These are phyloP conservation scores for Lingula anatina DNA, from an alignment of 2,888 invertebrate species.

Conservation along the genomic window DNA sequence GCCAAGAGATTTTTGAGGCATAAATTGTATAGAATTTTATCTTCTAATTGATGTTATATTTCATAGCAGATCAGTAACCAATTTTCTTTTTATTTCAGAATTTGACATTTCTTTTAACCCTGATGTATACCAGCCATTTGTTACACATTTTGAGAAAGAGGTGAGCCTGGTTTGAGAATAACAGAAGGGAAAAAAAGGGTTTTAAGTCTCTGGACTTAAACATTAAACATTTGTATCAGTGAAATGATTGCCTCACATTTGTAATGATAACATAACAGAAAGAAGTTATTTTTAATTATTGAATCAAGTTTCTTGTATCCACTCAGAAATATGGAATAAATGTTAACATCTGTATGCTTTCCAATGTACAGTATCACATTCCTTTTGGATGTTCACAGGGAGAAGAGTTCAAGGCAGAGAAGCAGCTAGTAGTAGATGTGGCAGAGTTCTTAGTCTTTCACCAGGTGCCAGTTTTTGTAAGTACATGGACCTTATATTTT, in stretches of 20 bases:
- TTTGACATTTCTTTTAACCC: conserved; percentile 98
- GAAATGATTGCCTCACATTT: too few relatives aligned
- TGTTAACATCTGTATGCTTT: not conserved
- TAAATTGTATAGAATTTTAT: too few relatives aligned
- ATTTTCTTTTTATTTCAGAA: conserved; percentile 55
- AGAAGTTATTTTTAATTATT: too few relatives aligned
- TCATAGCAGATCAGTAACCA: too few relatives aligned
- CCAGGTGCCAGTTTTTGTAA: conserved; percentile 91
- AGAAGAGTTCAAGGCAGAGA: conserved; percentile 72
- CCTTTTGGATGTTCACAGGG: conserved; percentile 48
- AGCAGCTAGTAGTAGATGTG: conserved; percentile 88
- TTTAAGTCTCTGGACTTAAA: too few relatives aligned
- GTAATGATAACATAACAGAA: too few relatives aligned
- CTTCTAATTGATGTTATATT: too few relatives aligned
- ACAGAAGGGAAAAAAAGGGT: too few relatives aligned
- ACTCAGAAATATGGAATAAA: too few relatives aligned
- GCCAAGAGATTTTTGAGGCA: too few relatives aligned
- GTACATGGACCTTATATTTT: conserved; percentile 46
- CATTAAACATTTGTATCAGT: too few relatives aligned
- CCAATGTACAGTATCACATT: not conserved
- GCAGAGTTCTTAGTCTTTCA: conserved; percentile 88
- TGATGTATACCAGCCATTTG: conserved; percentile 93
- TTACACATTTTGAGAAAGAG: conserved; percentile 73
- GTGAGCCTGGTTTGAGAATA: conserved; percentile 21
- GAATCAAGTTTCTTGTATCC: too few relatives aligned